Percentiles rank a stretch among this genome's conserved stretches.
phyloP scores from a whole-genome alignment of 2,888 invertebrate genomes.

The Parapristionchus giblindavisi region DNA sequence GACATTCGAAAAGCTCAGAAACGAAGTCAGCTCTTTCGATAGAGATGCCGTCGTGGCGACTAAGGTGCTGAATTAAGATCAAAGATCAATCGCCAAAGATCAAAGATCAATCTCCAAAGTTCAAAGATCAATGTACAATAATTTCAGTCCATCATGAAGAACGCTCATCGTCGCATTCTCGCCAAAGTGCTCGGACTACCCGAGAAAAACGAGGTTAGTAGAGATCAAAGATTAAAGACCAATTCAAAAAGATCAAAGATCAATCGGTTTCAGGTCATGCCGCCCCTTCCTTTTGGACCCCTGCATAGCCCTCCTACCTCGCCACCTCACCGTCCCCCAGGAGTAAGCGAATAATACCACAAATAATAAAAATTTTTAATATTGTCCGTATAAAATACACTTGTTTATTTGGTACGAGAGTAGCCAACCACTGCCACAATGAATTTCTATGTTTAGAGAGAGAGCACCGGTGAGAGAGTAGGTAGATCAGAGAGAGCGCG shows the following conservation, averaged over 20 bases:
- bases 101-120: background rate
- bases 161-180: constrained; percentile 16
- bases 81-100: no score
- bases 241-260: constrained; percentile 11
- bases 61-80: constrained; percentile 34
- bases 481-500: no score
- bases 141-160: constrained; percentile 33
- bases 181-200: constrained; percentile 13
- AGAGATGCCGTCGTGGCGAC: constrained; percentile 21
- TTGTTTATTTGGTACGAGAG: no score
- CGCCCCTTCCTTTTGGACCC: background rate
- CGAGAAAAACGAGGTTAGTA: constrained; percentile 22
- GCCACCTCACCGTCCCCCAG: constrained; percentile 25
- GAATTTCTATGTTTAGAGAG: no score
- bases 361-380: no score
- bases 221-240: background rate
- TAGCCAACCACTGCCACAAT: no score
- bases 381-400: no score
- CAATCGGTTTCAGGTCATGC: constrained; percentile 28
- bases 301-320: constrained; percentile 18
- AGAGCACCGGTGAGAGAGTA: no score
- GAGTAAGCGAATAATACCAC: background rate
- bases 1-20: constrained; percentile 25
- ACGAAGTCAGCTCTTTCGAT: constrained; percentile 21
- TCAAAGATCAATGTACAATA: background rate